These are phyloP conservation scores for Agriopis leucophaearia DNA, from an alignment of 2,888 invertebrate species.

Conservation along the genomic window DNA sequence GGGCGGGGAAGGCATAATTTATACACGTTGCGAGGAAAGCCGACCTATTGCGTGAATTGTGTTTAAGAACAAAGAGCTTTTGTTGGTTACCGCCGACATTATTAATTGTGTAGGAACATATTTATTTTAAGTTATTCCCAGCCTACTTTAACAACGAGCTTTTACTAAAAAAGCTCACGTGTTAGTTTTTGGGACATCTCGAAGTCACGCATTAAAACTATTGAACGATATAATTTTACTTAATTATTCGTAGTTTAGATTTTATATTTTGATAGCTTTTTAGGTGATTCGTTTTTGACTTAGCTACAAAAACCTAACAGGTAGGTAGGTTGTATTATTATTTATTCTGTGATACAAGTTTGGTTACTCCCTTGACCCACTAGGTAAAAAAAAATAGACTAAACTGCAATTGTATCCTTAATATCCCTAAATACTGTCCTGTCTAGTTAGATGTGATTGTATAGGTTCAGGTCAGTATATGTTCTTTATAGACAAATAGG, in stretches of 20 bases:
- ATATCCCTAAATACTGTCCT: too few relatives aligned
- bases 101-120: slow-evolving; percentile 41
- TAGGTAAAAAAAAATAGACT: too few relatives aligned
- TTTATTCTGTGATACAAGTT: not conserved
- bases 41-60: slow-evolving; percentile 65
- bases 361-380: not conserved
- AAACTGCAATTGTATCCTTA: too few relatives aligned
- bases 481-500: too few relatives aligned
- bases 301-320: not conserved
- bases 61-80: slow-evolving; percentile 64
- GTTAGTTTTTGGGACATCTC: slow-evolving; percentile 27
- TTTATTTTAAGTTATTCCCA: slow-evolving; percentile 34
- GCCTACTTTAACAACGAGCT: slow-evolving; percentile 28
- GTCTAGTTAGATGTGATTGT: too few relatives aligned
- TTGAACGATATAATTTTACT: slow-evolving; percentile 9
- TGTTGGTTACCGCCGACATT: slow-evolving; percentile 45
- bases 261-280: slow-evolving; percentile 1
- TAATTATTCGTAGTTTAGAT: slow-evolving; percentile 2
- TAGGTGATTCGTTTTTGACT: not conserved
- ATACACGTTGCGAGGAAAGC: slow-evolving; percentile 51
- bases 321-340: too few relatives aligned
- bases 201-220: slow-evolving; percentile 27
- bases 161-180: slow-evolving; percentile 22
- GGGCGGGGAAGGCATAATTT: slow-evolving; percentile 60
- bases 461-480: too few relatives aligned